These are phyloP conservation scores for Lepilemur ruficaudatus DNA, from an alignment of 2,797 vertebrate genomes.

Conservation along the genomic window DNA sequence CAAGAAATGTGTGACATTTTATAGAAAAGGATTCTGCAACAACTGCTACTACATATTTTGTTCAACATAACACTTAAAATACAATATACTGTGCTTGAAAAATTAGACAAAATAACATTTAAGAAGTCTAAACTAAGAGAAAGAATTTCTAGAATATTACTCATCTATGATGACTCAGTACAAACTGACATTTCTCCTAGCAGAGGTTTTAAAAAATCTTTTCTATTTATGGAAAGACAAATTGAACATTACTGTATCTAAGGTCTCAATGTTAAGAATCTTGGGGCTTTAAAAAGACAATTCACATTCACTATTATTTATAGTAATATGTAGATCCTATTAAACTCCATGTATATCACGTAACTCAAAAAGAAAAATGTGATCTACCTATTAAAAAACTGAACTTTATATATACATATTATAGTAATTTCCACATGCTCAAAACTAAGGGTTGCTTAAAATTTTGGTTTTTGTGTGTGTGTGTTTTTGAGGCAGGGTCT, in stretches of 20 bases:
- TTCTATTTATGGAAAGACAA: slow-evolving; percentile 41
- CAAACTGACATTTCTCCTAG: slow-evolving; percentile 61
- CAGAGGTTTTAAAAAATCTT: slow-evolving; percentile 33
- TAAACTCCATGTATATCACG: slow-evolving; percentile 25
- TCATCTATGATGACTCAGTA: slow-evolving; percentile 65
- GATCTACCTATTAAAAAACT: slow-evolving; percentile 5
- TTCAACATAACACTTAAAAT: slow-evolving; percentile 61
- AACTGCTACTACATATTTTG: slow-evolving; percentile 71
- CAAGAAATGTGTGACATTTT: slow-evolving; percentile 62
- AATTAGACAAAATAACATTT: slow-evolving; percentile 69
- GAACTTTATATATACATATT: neutral
- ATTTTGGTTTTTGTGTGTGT: neutral
- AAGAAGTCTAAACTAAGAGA: slow-evolving; percentile 73
- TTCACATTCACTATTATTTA: slow-evolving; percentile 23
- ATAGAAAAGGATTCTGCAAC: slow-evolving; percentile 47
- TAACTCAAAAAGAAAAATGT: slow-evolving; percentile 33
- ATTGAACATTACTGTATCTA: slow-evolving; percentile 31
- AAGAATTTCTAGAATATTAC: slow-evolving; percentile 63
- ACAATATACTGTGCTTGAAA: slow-evolving; percentile 70
- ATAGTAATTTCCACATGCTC: neutral
- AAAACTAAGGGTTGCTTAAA: slow-evolving; percentile 10
- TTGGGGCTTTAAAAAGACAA: slow-evolving; percentile 25
- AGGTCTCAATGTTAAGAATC: neutral
- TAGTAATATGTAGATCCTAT: neutral
- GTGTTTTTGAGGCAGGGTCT: neutral